Percentiles rank a stretch among this genome's conserved stretches.
These are phyloP conservation scores for Tetragonula carbonaria DNA, from an alignment of 2,888 invertebrate genomes.

Conservation along the genomic window DNA sequence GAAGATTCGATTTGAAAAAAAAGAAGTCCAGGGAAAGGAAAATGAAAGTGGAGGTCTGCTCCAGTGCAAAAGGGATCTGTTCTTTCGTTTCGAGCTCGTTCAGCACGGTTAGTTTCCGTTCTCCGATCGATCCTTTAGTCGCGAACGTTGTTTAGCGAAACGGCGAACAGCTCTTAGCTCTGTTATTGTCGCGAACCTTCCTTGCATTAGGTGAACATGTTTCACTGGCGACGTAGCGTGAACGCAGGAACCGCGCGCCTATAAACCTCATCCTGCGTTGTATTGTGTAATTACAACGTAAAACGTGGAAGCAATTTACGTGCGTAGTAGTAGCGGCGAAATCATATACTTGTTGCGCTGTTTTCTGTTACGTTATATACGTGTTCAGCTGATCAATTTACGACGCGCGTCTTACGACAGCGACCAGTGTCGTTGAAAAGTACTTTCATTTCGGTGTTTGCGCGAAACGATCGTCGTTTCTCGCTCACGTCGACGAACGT, in stretches of 20 bases:
- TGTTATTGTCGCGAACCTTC: slow-evolving; percentile 68
- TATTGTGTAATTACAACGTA: slow-evolving; percentile 38
- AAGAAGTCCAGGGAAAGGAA: background rate
- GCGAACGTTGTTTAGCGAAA: slow-evolving; percentile 25
- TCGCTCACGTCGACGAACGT: background rate
- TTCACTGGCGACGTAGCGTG: slow-evolving; percentile 32
- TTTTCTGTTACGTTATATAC: slow-evolving; percentile 46
- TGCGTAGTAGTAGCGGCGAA: slow-evolving; percentile 53
- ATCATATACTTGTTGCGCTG: slow-evolving; percentile 62
- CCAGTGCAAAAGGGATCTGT: slow-evolving; percentile 47
- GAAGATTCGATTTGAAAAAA: background rate
- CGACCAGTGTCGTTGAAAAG: slow-evolving; percentile 42
- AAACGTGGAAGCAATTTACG: slow-evolving; percentile 55
- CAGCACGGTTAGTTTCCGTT: slow-evolving; percentile 43
- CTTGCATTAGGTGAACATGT: slow-evolving; percentile 48
- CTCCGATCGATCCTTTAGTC: slow-evolving; percentile 18
- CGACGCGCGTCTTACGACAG: background rate
- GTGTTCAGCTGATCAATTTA: slow-evolving; percentile 51
- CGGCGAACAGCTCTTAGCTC: slow-evolving; percentile 65
- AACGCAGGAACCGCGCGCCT: slow-evolving; percentile 33
- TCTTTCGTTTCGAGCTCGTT: slow-evolving; percentile 42
- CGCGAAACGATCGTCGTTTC: background rate
- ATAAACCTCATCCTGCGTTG: slow-evolving; percentile 26
- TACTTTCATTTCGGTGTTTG: slow-evolving; percentile 45
- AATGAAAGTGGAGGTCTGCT: background rate